Base-by-base conservation (phyloP, 2,888 invertebrate genomes). In the Aethes cnicana region DNA sequence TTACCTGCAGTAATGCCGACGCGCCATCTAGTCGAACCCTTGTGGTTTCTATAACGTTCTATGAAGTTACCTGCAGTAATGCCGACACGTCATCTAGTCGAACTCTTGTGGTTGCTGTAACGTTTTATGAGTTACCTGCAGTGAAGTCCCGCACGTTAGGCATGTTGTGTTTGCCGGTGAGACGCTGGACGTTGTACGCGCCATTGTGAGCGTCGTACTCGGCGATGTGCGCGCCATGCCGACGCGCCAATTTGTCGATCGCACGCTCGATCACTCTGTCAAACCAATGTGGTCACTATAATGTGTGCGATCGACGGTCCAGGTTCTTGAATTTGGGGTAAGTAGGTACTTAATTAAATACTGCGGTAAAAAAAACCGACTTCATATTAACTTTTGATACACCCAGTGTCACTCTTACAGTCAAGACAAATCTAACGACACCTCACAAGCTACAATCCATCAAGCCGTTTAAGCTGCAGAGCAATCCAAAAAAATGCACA, bases 121-220 rank as follows among this genome's bases (percentile, higher is more conserved):
- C 6, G 14, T 4, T 8, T 14, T 8, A 26, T 2, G 4, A 41
- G 20, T 63, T 69, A 87, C 89, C 89, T 63, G 96, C 95, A 63
- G 97, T 97, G 80, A 99, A 99, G 76, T 98, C 97, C 73, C 95
- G 94, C 65, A 99, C 97, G 55, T 95, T 95, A 28, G 98, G 97
- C 47, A 98, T 97, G 77, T 98, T 98, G 78, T 96, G 96, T 66
- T 91, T 93, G 47, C 99, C 99, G 11, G 96, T 98, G 47, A 99
- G 92, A 47, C 99, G 94, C 47, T 96, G 92, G 60, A 94, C 96
- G 84, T 99, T 99, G 90, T 99, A 99, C 61, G 94, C 94, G 21
- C 99, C 99, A 72, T 95, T 95, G 58, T 95, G 94, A 0, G 98
- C 98, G 81, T 99, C 99, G 74, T 99, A 99, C 58, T 96, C 97